Percentiles rank a stretch among this genome's conserved stretches.
Evolutionary conservation across 2,888 invertebrate species (phyloP).

Genomic region (Amiota mariae): DNA sequence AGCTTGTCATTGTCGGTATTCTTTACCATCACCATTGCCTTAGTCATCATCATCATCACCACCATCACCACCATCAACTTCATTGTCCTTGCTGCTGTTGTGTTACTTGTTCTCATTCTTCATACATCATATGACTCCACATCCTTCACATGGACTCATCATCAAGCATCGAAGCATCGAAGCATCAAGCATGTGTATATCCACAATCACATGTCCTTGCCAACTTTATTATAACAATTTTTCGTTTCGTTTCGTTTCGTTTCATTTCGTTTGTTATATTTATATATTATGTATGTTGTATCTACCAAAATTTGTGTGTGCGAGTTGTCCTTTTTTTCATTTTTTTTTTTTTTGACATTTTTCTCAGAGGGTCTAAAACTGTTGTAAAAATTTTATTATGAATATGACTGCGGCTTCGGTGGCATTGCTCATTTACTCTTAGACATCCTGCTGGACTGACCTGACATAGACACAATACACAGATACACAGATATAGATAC

Average conservation of each 20-base stretch:
- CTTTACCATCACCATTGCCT: neutral
- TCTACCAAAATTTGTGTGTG: neutral
- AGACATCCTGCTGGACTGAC: neutral
- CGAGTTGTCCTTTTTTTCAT: neutral
- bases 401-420: conserved; percentile 44
- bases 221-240: conserved; percentile 28
- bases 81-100: conserved; percentile 5
- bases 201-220: neutral
- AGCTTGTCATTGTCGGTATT: neutral
- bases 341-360: neutral
- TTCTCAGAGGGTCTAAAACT: neutral
- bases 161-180: too few species aligned
- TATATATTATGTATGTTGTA: neutral
- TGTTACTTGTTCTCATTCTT: too few species aligned
- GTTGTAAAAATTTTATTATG: conserved; percentile 38
- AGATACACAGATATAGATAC: neutral
- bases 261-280: conserved; percentile 18
- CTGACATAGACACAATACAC: neutral
- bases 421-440: neutral
- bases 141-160: too few species aligned
- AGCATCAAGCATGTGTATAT: neutral
- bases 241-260: conserved; percentile 23
- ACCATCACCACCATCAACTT: neutral
- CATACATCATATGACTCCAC: too few species aligned
- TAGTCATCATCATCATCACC: neutral